Percentiles rank a stretch among this genome's conserved stretches.
phyloP scores from a whole-genome alignment of 2,113 vertebrate genomes.

The Oreochromis aureus region DNA sequence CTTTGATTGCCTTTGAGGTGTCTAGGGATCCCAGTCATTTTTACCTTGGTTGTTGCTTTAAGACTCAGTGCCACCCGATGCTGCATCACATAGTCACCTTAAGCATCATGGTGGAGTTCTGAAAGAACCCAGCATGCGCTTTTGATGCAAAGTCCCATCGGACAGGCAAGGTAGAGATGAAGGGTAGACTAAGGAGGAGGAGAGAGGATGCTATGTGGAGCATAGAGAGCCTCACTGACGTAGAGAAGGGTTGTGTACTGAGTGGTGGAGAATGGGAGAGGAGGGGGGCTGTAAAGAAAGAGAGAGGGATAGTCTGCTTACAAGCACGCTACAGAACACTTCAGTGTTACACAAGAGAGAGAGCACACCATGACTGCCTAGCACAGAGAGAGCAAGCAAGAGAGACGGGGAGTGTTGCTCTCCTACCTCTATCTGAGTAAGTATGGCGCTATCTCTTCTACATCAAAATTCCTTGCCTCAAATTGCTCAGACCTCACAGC shows the following conservation, averaged over 20 bases:
- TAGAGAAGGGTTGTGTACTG: constrained; percentile 52
- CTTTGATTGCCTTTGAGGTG: background rate
- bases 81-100: background rate
- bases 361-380: constrained; percentile 71
- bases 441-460: constrained; percentile 47
- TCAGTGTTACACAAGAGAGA: constrained; percentile 70
- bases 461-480: constrained; percentile 11
- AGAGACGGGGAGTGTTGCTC: constrained; percentile 57
- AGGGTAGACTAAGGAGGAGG: constrained; percentile 1
- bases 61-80: background rate
- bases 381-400: constrained; percentile 41
- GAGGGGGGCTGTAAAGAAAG: constrained; percentile 30
- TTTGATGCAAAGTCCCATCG: background rate
- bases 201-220: constrained; percentile 39
- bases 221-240: constrained; percentile 58
- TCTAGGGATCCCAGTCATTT: fast-evolving
- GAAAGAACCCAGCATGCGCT: constrained; percentile 17
- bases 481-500: background rate
- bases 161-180: constrained; percentile 16
- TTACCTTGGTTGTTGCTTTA: background rate
- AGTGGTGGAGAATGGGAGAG: constrained; percentile 52
- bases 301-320: constrained; percentile 57
- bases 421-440: constrained; percentile 74
- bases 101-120: background rate
- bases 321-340: constrained; percentile 68